Evolutionary conservation across 2,113 vertebrate species (phyloP).

Genomic region (Oophaga pumilio): DNA sequence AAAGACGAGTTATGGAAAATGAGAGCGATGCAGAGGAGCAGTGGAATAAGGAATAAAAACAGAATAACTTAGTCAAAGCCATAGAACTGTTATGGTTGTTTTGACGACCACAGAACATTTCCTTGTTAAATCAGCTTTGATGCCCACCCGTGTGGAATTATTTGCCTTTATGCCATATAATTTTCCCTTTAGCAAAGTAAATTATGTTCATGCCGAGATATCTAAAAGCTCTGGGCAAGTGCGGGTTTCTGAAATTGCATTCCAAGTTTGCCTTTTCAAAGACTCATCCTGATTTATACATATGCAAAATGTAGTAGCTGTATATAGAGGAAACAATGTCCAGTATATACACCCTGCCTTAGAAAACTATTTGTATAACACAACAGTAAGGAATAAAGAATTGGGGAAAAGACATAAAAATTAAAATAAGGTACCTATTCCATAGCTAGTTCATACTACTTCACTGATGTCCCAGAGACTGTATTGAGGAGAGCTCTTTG

Average conservation of each 20-base stretch:
- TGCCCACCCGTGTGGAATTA: slow-evolving; percentile 48
- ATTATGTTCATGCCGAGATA: slow-evolving; percentile 8
- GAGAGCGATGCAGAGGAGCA: neutral
- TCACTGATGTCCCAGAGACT: neutral
- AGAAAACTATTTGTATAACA: neutral
- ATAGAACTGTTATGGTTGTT: slow-evolving; percentile 31
- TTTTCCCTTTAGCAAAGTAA: slow-evolving; percentile 16
- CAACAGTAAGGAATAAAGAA: neutral
- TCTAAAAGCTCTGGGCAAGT: neutral
- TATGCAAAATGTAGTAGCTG: neutral
- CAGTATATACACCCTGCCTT: neutral
- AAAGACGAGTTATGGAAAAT: slow-evolving; percentile 45
- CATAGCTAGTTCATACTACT: neutral
- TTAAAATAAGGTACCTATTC: neutral
- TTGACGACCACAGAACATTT: slow-evolving; percentile 26
- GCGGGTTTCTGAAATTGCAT: neutral
- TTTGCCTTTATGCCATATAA: slow-evolving; percentile 32
- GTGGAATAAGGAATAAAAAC: neutral
- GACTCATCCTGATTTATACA: neutral
- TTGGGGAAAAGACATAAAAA: neutral
- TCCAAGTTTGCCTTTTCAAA: neutral
- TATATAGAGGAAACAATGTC: neutral
- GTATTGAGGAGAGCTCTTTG: neutral
- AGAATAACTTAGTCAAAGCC: slow-evolving; percentile 21
- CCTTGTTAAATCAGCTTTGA: slow-evolving; percentile 17